phyloP scores from a whole-genome alignment of 2,113 vertebrate species.

The Cheirogaleus medius region DNA sequence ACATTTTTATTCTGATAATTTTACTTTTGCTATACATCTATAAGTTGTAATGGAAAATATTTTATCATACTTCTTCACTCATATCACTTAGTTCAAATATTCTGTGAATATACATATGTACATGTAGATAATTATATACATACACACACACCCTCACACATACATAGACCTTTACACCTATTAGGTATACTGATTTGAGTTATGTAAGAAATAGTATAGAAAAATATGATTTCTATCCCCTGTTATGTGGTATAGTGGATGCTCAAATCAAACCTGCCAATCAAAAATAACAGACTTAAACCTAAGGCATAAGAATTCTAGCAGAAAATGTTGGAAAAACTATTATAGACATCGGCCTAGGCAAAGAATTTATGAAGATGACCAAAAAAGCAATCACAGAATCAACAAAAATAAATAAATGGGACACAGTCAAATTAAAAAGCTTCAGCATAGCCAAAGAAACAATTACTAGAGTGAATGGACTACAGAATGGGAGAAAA shows the following conservation, averaged over 20 bases:
- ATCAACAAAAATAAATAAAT: no score
- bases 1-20: background rate
- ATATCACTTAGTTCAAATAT: background rate
- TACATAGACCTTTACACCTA: background rate
- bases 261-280: background rate
- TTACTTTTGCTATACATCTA: background rate
- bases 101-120: background rate
- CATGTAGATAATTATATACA: background rate
- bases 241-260: accelerated
- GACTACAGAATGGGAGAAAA: no score
- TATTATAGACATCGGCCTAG: no score
- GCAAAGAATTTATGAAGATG: no score
- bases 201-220: background rate
- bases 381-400: no score
- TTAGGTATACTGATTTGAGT: background rate
- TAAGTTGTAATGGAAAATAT: background rate
- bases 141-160: background rate
- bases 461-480: no score
- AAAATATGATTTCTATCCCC: background rate
- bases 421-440: no score
- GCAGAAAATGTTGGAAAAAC: no score
- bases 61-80: background rate
- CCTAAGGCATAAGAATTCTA: no score
- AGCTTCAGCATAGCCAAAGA: no score
- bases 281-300: background rate